These are phyloP conservation scores for Dendrolimus pini DNA, from an alignment of 2,888 invertebrate genomes.

Conservation along the genomic window DNA sequence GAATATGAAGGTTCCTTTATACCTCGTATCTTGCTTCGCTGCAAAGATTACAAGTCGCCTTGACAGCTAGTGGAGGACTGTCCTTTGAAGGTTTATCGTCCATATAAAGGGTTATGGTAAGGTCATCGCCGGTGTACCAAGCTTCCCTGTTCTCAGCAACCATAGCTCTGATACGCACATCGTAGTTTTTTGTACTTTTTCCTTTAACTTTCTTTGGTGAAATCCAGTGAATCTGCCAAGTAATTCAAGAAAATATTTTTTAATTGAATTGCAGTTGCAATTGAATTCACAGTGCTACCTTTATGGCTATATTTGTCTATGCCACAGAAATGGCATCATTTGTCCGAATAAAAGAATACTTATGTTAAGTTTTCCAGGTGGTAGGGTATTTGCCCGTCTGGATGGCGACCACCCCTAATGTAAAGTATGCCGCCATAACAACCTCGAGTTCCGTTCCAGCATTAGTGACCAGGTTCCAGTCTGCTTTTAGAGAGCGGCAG, in stretches of 20 bases:
- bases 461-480: too few species aligned
- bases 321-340: too few species aligned
- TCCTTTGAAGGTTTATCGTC: slow-evolving; percentile 43
- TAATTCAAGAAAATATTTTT: not conserved
- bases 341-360: too few species aligned
- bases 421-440: too few species aligned
- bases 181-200: slow-evolving; percentile 26
- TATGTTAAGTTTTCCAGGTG: not conserved
- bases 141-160: slow-evolving; percentile 58
- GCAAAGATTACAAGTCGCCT: slow-evolving; percentile 40
- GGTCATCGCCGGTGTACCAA: slow-evolving; percentile 48
- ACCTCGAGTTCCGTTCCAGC: too few species aligned
- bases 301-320: too few species aligned
- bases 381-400: too few species aligned
- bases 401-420: too few species aligned
- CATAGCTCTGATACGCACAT: slow-evolving; percentile 56
- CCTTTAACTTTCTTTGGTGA: slow-evolving; percentile 44
- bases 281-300: too few species aligned
- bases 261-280: too few species aligned
- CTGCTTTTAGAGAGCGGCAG: too few species aligned
- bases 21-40: slow-evolving; percentile 68
- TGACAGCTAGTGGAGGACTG: slow-evolving; percentile 36
- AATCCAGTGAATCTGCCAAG: slow-evolving; percentile 56
- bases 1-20: not conserved
- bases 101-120: slow-evolving; percentile 42